Percentiles rank a stretch among this genome's conserved stretches.
Evolutionary conservation across 2,797 vertebrate species (phyloP).

Genomic region (Platalea minor): DNA sequence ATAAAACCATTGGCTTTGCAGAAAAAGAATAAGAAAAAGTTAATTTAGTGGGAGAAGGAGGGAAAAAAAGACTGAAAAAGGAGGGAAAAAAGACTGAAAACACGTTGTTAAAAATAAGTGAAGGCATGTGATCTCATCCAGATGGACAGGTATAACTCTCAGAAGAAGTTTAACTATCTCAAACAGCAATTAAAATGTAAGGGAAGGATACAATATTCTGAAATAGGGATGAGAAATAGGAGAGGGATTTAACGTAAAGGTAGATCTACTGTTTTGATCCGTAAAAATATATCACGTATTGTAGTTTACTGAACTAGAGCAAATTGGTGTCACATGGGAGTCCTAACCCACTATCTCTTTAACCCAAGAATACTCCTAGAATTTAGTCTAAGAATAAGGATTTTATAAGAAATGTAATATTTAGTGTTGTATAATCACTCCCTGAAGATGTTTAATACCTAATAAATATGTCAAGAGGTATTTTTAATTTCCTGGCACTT

Average conservation of each 20-base stretch:
- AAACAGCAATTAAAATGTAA: neutral
- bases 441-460: neutral
- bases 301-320: neutral
- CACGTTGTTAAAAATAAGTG: neutral
- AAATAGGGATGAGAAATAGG: neutral
- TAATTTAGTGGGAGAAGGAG: neutral
- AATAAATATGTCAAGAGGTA: constrained; percentile 17
- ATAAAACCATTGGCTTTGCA: neutral
- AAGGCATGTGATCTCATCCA: neutral
- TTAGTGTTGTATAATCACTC: constrained; percentile 24
- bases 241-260: neutral
- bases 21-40: neutral
- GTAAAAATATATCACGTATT: neutral
- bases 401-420: constrained; percentile 19
- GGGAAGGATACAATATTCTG: neutral
- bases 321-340: neutral
- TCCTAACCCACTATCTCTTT: neutral
- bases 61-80: neutral
- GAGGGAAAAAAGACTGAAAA: neutral
- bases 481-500: constrained; percentile 18
- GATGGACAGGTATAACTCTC: neutral
- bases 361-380: neutral
- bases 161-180: neutral
- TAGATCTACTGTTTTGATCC: neutral
- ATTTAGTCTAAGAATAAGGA: neutral